These are phyloP conservation scores for Diabrotica undecimpunctata DNA, from an alignment of 1,140 invertebrate genomes.

Conservation along the genomic window DNA sequence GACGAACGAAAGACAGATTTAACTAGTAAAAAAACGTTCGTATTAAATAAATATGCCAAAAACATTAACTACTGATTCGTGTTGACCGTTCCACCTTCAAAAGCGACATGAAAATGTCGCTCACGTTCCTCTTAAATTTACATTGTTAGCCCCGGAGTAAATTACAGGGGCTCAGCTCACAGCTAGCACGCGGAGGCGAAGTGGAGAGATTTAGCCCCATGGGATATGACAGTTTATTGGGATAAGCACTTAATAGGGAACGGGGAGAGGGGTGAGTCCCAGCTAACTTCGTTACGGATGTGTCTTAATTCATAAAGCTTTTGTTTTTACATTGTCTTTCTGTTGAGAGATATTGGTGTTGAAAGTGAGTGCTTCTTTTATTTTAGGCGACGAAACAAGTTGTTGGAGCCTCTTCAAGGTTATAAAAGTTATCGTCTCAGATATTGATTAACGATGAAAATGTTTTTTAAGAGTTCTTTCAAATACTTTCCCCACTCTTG, in stretches of 20 bases:
- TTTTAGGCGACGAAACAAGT: slow-evolving; percentile 16
- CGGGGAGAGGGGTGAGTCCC: slow-evolving; percentile 25
- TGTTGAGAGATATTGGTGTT: slow-evolving; percentile 34
- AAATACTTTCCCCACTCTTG: too few species aligned
- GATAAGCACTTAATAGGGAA: slow-evolving; percentile 43
- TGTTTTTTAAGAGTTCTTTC: too few species aligned
- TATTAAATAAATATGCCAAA: too few species aligned
- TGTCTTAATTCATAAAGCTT: slow-evolving; percentile 42
- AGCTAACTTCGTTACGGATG: slow-evolving; percentile 40
- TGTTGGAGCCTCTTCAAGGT: neutral
- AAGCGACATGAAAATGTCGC: slow-evolving; percentile 31
- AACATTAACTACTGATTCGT: too few species aligned
- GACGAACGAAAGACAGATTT: too few species aligned
- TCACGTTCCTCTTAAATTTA: slow-evolving; percentile 38
- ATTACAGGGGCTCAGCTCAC: slow-evolving; percentile 35
- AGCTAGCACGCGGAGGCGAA: slow-evolving; percentile 25
- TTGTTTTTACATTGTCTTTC: slow-evolving; percentile 37
- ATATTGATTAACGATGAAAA: too few species aligned
- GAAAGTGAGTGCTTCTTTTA: slow-evolving; percentile 33
- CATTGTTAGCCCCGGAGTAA: slow-evolving; percentile 38
- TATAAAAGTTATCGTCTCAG: too few species aligned
- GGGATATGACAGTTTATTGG: slow-evolving; percentile 43
- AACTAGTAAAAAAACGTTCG: too few species aligned
- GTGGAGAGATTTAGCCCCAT: slow-evolving; percentile 34
- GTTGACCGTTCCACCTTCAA: neutral